Base-by-base conservation (phyloP, 2,797 vertebrate species). In the Notoglanidium macrostoma region DNA sequence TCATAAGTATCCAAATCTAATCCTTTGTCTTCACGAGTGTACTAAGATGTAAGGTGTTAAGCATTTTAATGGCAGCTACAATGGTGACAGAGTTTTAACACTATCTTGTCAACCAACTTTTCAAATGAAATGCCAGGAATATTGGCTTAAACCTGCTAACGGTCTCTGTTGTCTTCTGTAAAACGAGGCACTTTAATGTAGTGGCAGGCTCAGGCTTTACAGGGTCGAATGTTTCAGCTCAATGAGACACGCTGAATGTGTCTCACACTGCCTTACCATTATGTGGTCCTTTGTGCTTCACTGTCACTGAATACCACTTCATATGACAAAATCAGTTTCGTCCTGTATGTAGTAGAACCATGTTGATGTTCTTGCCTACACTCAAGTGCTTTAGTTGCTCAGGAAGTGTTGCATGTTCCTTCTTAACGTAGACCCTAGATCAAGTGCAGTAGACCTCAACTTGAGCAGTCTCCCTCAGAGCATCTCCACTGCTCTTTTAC, bases 301-400 rank as follows among this genome's bases (percentile, higher is more conserved):
- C 77, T 32, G 40, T 65, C 87, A 40, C 44, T 63, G 32, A 72
- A 77, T 67, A 59, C 76, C 40, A 72, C 65, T 80, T 51, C n/a
- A 35, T 67, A 55, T 46, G 61, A 61, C 49, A 51, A 54, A 26
- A 54, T 72, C 67, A 82, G 63, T 86, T 32, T 29, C 85, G 74
- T 85, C 70, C 85, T 87, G 91, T 57, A 72, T 83, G 85, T 91
- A 80, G 81, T 83, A 87, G 87, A 90, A 92, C 93, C 92, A 23
- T 32, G 86, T 89, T 17, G 26, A 87, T 91, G 51, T 85, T 90
- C 77, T 91, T 89, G n/a, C 88, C 85, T 92, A 90, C 77, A 87
- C 73, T 90, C 44, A 94, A 94, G 94, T 95, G 93, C 95, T 95
- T 94, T 92, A 93, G 93, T 94, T 92, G 86, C 95, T 95, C 95